Evolutionary conservation across 1,140 invertebrate genomes (phyloP), one percentile per base, ranked within the genome.

Genomic region (Tigriopus japonicus): DNA sequence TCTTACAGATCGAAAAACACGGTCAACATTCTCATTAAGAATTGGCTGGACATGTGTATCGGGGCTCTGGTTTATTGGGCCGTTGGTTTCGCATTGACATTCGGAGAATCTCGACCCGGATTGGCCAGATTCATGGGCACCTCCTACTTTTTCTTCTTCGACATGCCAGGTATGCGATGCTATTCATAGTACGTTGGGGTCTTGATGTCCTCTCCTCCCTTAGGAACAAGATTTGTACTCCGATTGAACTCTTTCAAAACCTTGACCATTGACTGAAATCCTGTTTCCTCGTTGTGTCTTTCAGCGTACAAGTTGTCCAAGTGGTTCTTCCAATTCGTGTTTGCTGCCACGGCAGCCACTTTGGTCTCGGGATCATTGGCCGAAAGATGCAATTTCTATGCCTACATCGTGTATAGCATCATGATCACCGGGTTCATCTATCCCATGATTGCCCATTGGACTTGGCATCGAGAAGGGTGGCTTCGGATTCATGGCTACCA

Each of bases 1-100:
- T 9, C 10, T 21, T 49, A 3, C 45, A 66, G 77, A 24, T 74
- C 75, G 23, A 80, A 79, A 69, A 80, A 79, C 64, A 72, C 76
- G 5, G 78, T 76, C 1, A 79, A 78, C 64, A 78, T 80, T 62
- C 67, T 80, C 7, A 73, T 80, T 65, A 79, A 79, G 67, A 80
- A 80, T 66, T 65, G 78, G 13, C 65, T 79, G n/a, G 78, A 80
- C 67, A 71, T 75, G 17, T 77, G 45, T 21, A 70, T 80, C 19
- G 72, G 75, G 12, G 71, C 73, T 1, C 63, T 79, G 5, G 67
- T 71, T 0, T 80, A 77, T 66, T 79, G 77, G 76, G 19, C 76
- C 1, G 59, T 78, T 13, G 78, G 78, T 0, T 80, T 72, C 67
- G 71, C 74, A 0, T 67, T 80, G 17, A 77, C 77, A 0, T 79